phyloP scores from a whole-genome alignment of 2,888 invertebrate species.

The Ethmia dodecea region DNA sequence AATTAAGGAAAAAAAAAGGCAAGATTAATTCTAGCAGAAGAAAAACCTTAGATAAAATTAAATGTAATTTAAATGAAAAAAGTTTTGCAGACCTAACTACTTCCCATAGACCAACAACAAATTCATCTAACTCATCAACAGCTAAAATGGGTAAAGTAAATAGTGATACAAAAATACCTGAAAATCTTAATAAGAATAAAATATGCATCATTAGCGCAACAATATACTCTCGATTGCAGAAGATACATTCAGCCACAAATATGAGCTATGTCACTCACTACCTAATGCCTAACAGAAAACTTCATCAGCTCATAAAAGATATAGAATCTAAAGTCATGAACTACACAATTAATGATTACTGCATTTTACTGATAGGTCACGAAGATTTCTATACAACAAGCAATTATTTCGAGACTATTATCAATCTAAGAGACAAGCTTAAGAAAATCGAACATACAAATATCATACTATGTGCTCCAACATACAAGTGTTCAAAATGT shows the following conservation, averaged over 20 bases:
- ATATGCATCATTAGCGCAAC: background rate
- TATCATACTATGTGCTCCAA: conserved; percentile 7
- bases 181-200: background rate
- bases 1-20: background rate
- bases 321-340: background rate
- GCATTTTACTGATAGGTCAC: background rate
- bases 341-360: background rate
- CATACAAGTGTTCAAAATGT: conserved; percentile 3
- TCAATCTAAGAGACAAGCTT: background rate
- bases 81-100: background rate
- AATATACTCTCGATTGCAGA: background rate
- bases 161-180: too few relatives aligned
- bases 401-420: background rate
- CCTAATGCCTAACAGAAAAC: background rate
- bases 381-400: conserved; percentile 1
- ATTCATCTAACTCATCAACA: background rate
- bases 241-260: background rate
- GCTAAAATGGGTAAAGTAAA: background rate
- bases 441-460: conserved; percentile 1
- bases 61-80: background rate
- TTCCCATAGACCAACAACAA: background rate
- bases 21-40: too few relatives aligned
- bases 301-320: background rate
- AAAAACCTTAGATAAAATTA: too few relatives aligned
- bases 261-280: background rate